phyloP scores from a whole-genome alignment of 2,113 vertebrate genomes.

The Drymodes brunneopygia region DNA sequence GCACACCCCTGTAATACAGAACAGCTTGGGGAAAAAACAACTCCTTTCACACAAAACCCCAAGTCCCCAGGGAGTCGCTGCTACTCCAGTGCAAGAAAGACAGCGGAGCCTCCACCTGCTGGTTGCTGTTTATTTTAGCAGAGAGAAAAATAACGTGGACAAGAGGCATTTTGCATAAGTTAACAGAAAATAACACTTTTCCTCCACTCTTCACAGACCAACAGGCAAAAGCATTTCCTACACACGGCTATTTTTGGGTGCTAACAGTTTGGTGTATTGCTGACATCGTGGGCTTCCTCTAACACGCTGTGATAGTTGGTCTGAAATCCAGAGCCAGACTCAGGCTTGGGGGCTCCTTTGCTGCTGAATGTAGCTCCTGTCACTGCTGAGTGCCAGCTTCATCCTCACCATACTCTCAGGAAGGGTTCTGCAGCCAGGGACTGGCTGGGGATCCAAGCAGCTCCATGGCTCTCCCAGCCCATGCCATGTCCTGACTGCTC shows the following conservation, averaged over 20 bases:
- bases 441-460: not conserved
- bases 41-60: accelerated
- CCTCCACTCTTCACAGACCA: not conserved
- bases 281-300: not conserved
- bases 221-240: not conserved
- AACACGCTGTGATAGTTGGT: accelerated
- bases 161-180: conserved; percentile 6
- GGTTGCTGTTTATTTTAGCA: not conserved
- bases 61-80: accelerated
- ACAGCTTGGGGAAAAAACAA: not conserved
- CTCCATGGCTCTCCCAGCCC: accelerated
- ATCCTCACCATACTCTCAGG: not conserved
- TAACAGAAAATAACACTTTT: not conserved
- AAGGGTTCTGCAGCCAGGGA: not conserved
- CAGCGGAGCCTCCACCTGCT: not conserved
- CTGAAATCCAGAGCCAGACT: not conserved
- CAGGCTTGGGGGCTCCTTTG: not conserved
- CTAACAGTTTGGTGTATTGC: not conserved
- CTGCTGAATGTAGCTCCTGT: not conserved
- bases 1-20: not conserved
- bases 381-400: accelerated
- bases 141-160: not conserved
- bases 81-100: not conserved
- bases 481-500: not conserved
- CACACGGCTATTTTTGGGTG: not conserved